Evolutionary conservation across 1,140 invertebrate genomes (phyloP).

Genomic region (Orius insidiosus): DNA sequence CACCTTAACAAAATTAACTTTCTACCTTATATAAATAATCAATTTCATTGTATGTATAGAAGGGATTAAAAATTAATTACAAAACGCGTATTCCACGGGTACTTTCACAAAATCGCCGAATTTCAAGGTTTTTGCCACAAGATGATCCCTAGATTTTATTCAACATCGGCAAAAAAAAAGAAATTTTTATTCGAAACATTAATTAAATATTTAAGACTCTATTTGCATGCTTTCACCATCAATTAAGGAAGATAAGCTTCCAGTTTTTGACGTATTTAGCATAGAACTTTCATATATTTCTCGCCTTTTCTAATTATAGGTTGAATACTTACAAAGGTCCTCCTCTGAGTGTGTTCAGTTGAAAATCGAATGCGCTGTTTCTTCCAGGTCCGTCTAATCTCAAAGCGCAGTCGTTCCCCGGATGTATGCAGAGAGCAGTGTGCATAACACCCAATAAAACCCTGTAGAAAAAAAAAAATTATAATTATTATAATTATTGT

Average conservation of each 20-base stretch:
- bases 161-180: no score
- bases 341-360: slow-evolving; percentile 58
- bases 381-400: slow-evolving; percentile 51
- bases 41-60: no score
- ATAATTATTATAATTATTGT: background rate
- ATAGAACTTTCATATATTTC: background rate
- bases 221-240: no score
- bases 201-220: no score
- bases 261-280: background rate
- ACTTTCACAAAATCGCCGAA: no score
- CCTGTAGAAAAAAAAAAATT: slow-evolving; percentile 1
- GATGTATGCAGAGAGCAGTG: slow-evolving; percentile 4
- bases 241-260: background rate
- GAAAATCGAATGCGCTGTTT: slow-evolving; percentile 63
- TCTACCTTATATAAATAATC: no score
- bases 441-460: slow-evolving; percentile 5
- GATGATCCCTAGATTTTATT: no score
- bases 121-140: no score
- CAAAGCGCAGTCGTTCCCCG: slow-evolving; percentile 52
- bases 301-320: slow-evolving; percentile 1
- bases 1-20: no score
- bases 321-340: slow-evolving; percentile 38
- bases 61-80: no score
- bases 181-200: no score
- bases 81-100: no score